These are phyloP conservation scores for Eurystomus gularis DNA, from an alignment of 2,113 vertebrate genomes.

Conservation along the genomic window DNA sequence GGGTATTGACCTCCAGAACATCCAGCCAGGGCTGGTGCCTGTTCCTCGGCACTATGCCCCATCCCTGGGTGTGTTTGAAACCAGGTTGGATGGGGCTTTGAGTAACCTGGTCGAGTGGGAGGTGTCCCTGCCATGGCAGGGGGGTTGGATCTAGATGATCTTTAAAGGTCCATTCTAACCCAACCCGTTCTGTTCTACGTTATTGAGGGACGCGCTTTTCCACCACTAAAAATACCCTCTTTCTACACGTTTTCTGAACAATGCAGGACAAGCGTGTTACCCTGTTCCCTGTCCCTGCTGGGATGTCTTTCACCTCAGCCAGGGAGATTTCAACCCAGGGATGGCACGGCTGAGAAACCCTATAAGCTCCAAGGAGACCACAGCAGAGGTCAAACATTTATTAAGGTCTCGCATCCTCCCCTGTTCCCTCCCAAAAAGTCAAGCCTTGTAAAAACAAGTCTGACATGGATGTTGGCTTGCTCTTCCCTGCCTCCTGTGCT, in stretches of 20 bases:
- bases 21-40: not conserved
- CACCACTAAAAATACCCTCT: rapidly evolving
- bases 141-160: not conserved
- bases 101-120: not conserved
- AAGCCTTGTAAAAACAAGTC: not conserved
- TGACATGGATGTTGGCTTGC: not conserved
- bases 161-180: not conserved
- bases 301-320: not conserved
- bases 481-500: not conserved
- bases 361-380: not conserved
- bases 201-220: rapidly evolving
- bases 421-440: not conserved
- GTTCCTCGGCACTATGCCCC: not conserved
- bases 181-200: not conserved
- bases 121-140: not conserved
- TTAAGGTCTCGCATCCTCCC: not conserved
- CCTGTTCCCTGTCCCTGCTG: not conserved
- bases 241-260: not conserved
- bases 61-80: not conserved
- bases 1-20: not conserved
- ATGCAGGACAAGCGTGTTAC: rapidly evolving
- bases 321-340: not conserved
- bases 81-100: not conserved
- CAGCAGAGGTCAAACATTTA: not conserved
- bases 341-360: not conserved